Evolutionary conservation across 1,140 invertebrate genomes (phyloP).

Genomic region (Saccostrea cuccullata): DNA sequence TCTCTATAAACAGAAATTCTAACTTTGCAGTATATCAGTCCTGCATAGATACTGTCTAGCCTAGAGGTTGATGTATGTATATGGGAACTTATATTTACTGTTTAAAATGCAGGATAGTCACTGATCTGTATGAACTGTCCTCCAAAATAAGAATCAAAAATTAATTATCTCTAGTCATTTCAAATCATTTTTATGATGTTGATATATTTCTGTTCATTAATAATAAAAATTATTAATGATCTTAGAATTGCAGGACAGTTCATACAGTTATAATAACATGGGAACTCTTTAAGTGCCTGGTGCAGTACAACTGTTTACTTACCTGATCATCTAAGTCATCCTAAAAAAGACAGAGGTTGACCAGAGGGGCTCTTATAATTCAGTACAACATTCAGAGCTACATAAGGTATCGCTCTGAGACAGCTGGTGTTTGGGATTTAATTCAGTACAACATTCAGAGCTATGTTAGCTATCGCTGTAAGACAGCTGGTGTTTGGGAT

Average conservation of each 20-base stretch:
- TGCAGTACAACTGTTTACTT: not conserved
- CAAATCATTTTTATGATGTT: not conserved
- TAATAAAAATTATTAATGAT: not conserved
- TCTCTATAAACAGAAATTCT: too few relatives aligned
- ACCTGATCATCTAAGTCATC: not conserved
- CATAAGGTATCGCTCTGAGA: too few relatives aligned
- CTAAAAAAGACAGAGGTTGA: constrained; percentile 11
- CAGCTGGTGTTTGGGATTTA: too few relatives aligned
- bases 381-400: not conserved
- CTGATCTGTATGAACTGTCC: not conserved
- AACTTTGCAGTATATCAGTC: too few relatives aligned
- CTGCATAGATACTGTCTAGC: not conserved
- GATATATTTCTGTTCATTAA: not conserved
- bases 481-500: too few relatives aligned
- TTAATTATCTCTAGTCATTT: not conserved
- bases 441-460: too few relatives aligned
- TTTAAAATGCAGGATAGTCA: not conserved
- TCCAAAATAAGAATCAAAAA: not conserved
- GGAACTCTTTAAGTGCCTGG: not conserved
- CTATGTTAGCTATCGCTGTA: too few relatives aligned
- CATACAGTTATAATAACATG: not conserved
- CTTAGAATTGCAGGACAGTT: not conserved
- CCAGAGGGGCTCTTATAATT: constrained; percentile 28
- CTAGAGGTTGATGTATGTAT: not conserved
- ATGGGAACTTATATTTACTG: not conserved